phyloP scores from a whole-genome alignment of 2,888 invertebrate species.

The Cosmorhoe ocellata region DNA sequence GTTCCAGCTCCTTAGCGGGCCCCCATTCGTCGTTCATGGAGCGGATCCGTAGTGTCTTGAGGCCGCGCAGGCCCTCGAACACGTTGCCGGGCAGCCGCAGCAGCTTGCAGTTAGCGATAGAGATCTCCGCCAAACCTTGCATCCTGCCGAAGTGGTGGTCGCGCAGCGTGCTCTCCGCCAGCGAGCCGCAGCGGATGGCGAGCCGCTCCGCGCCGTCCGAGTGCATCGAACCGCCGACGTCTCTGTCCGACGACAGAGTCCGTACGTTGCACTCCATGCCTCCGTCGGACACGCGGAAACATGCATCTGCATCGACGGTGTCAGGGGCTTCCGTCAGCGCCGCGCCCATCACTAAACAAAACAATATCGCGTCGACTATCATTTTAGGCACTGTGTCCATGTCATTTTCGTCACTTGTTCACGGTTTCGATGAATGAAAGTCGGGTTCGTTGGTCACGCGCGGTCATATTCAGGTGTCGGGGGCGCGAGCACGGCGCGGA shows the following conservation, averaged over 20 bases:
- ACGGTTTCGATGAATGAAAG: slow-evolving; percentile 61
- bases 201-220: slow-evolving; percentile 89
- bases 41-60: slow-evolving; percentile 89
- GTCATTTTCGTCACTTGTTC: slow-evolving; percentile 74
- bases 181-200: slow-evolving; percentile 86
- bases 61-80: slow-evolving; percentile 90
- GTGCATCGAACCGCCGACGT: slow-evolving; percentile 84
- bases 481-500: slow-evolving; percentile 54
- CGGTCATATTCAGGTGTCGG: slow-evolving; percentile 66
- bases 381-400: slow-evolving; percentile 80
- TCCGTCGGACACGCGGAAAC: slow-evolving; percentile 70
- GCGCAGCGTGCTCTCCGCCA: slow-evolving; percentile 87
- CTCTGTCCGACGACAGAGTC: slow-evolving; percentile 86
- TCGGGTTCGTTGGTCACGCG: slow-evolving; percentile 52
- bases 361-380: slow-evolving; percentile 78
- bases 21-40: slow-evolving; percentile 91
- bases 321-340: slow-evolving; percentile 77
- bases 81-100: slow-evolving; percentile 88
- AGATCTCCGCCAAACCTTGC: slow-evolving; percentile 89
- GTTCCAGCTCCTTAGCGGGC: slow-evolving; percentile 86
- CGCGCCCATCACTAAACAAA: slow-evolving; percentile 81
- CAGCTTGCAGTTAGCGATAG: slow-evolving; percentile 90
- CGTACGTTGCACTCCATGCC: slow-evolving; percentile 85
- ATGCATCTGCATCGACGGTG: slow-evolving; percentile 71
- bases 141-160: slow-evolving; percentile 88